Evolutionary conservation across 1,140 invertebrate species (phyloP), one percentile per base, ranked within the genome.

Genomic region (Drosophila ohnishii): DNA sequence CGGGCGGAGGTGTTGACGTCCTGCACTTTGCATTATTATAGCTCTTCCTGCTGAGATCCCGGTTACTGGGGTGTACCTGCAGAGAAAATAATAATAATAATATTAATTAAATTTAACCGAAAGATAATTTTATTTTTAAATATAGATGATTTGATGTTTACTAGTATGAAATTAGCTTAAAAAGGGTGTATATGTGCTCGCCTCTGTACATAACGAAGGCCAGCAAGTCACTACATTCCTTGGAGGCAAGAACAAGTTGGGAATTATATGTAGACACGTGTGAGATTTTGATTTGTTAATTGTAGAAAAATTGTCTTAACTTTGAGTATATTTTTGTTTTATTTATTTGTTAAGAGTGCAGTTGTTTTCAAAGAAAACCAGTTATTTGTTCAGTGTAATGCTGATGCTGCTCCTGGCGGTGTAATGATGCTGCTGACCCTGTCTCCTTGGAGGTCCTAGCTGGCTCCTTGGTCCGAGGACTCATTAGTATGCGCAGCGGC

Each of bases 401-500:
- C 13, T 34, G 2, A 1, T 3, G 34, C 5, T 4, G 2, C n/a
- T 11, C 5, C 13, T 5, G 5, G 14, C 10, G 22, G n/a, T 44
- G 37, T 30, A 28, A 19, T 37, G 55, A n/a, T 25, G 28, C 32
- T 57, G 32, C 22, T 60, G 28, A 13, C 28, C 35, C 16, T 5
- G 28, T 16, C 35, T 58, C 16, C 72, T 55, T 59, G 4, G 62
- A 53, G 34, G 35, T 80, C 66, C 75, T 73, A 65, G 75, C 61
- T 71, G 60, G 37, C 44, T 63, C 14, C 59, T 55, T n/a, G 67
- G 67, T 71, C 67, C 37, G 32, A 48, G 34, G 59, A 39, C 76
- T 88, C 83, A 86, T 86, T 87, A 83, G 83, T 86, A 86, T 86
- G 83, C 83, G 67, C 75, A 67, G 79, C 84, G 79, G 67, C 72